Evolutionary conservation across 2,888 invertebrate genomes (phyloP).

Genomic region (Stictocephala bisonia): DNA sequence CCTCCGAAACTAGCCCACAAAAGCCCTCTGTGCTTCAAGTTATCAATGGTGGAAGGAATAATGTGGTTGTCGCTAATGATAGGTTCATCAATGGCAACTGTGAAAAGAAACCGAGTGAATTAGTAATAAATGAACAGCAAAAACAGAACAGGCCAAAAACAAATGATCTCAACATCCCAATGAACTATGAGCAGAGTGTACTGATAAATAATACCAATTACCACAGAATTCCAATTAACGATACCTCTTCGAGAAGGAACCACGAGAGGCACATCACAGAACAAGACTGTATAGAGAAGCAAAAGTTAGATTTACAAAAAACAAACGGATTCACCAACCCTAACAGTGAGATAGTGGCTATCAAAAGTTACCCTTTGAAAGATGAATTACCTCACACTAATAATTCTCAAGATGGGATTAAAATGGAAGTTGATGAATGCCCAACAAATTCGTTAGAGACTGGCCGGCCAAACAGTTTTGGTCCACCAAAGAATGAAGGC

Average conservation of each 20-base stretch:
- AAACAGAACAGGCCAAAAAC: conserved; percentile 37
- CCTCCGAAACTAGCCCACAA: background rate
- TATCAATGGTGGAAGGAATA: conserved; percentile 28
- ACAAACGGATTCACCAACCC: conserved; percentile 11
- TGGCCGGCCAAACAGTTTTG: background rate
- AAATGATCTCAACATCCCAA: conserved; percentile 37
- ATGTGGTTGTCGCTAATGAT: conserved; percentile 31
- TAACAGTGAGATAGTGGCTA: conserved; percentile 6
- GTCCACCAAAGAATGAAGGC: background rate
- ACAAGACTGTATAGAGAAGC: background rate
- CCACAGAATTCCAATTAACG: conserved; percentile 37
- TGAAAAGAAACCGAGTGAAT: conserved; percentile 12
- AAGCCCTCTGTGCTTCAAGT: conserved; percentile 30
- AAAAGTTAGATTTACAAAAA: background rate
- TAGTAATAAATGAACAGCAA: background rate
- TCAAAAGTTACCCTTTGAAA: conserved; percentile 28
- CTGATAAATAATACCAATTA: conserved; percentile 37
- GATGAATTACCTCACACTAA: background rate
- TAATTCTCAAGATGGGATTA: conserved; percentile 15
- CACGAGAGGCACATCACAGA: conserved; percentile 39
- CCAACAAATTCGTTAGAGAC: background rate
- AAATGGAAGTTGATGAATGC: conserved; percentile 38
- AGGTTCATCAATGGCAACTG: conserved; percentile 4
- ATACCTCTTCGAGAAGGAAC: conserved; percentile 38
- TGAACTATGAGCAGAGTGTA: conserved; percentile 6